Evolutionary conservation across 2,888 invertebrate genomes (phyloP), one percentile per base, ranked within the genome.

Genomic region (Myathropa florea): DNA sequence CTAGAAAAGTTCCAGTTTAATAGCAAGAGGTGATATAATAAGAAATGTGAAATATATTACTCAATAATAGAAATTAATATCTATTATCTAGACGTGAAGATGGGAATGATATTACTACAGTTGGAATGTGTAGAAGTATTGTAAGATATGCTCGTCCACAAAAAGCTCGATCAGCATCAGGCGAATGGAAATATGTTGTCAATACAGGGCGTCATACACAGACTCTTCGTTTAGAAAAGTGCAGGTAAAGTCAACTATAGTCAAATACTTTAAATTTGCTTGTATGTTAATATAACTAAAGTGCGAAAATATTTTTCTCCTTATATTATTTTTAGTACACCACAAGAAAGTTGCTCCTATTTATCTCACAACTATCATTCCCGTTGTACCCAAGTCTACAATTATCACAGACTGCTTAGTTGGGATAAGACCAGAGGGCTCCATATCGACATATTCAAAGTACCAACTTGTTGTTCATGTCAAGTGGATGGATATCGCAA

Each of bases 141-240:
- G 95, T 97, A 53, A 95, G 96, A 89, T 96, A 96, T 90, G 97
- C 96, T 0, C 93, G 96, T 12, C 97, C 97, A 0, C 97, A 97
- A 91, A 94, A 96, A 82, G 97, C 97, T 0, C 94, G 96, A 68
- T 96, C 96, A 0, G 96, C 96, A 0, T 95, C 95, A 1, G 97
- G 97, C 0, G 94, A 95, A 88, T 97, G 97, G 97, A 97, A 97
- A 90, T 97, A 95, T 90, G 96, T 97, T 88, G 97, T 97, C 61
- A 97, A 97, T 89, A 96, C 97, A 0, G 96, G 96, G 0, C 96
- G 96, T 87, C 96, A 97, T 90, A 96, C 96, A 7, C 97, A 97
- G 93, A 97, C 97, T 0, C 91, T 97, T 67, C 93, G 97, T 9
- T 93, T 97, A 78, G 97, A 97, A 91, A 96, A 97, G 91, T 97